phyloP scores from a whole-genome alignment of 2,113 vertebrate genomes.

The Lycaon pictus region DNA sequence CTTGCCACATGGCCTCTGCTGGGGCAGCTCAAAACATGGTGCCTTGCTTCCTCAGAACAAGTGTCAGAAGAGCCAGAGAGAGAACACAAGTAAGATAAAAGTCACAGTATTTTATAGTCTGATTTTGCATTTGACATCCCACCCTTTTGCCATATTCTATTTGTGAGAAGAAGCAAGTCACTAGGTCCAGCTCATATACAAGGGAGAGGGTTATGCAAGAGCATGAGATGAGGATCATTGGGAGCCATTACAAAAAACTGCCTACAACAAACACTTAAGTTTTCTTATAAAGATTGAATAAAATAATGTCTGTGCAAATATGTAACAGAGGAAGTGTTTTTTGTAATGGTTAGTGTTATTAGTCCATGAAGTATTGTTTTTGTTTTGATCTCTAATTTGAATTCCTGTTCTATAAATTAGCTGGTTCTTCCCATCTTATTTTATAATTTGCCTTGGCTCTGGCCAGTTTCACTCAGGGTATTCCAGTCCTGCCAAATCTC shows the following conservation, averaged over 20 bases:
- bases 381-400: constrained; percentile 35
- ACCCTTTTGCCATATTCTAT: background rate
- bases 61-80: background rate
- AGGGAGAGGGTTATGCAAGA: background rate
- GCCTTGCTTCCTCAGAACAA: background rate
- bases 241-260: constrained; percentile 2
- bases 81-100: background rate
- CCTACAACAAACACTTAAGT: background rate
- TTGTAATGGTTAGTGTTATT: background rate
- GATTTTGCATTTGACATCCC: background rate
- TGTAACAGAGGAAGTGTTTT: background rate
- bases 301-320: background rate
- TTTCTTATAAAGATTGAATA: background rate
- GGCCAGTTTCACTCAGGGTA: background rate
- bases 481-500: background rate
- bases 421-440: background rate
- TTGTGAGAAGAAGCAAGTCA: background rate
- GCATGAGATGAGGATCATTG: background rate
- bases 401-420: background rate
- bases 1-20: background rate
- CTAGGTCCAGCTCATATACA: background rate
- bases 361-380: background rate
- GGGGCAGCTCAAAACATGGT: background rate
- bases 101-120: background rate
- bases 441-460: constrained; percentile 13